phyloP scores from a whole-genome alignment of 2,797 vertebrate genomes.

The Euthynnus affinis region DNA sequence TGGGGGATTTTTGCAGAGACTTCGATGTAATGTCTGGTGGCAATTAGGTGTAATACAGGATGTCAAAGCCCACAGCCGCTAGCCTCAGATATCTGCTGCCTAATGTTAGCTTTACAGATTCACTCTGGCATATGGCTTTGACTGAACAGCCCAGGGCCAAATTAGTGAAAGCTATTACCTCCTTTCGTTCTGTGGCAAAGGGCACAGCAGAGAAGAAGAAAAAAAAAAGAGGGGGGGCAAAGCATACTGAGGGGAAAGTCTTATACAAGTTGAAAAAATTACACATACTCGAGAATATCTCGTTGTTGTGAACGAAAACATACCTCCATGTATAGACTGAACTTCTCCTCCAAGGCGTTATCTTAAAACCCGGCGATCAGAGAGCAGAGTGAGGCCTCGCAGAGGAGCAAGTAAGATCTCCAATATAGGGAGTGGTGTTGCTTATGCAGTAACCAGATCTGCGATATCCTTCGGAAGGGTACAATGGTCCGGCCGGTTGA shows the following conservation, averaged over 20 bases:
- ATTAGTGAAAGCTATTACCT: conserved; percentile 81
- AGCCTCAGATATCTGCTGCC: conserved; percentile 82
- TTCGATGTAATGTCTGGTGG: conserved; percentile 83
- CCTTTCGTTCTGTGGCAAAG: conserved; percentile 75
- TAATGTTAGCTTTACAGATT: conserved; percentile 86
- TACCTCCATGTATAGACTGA: conserved; percentile 4
- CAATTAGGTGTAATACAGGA: conserved; percentile 86
- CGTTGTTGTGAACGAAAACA: conserved; percentile 54
- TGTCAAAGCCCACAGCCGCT: conserved; percentile 81
- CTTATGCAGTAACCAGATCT: conserved; percentile 71
- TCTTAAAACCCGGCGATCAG: conserved; percentile 28
- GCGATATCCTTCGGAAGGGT: conserved; percentile 55
- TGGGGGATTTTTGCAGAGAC: conserved; percentile 71
- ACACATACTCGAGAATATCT: conserved; percentile 1
- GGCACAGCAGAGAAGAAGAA: conserved; percentile 45
- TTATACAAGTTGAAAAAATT: conserved; percentile 27
- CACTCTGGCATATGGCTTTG: conserved; percentile 82
- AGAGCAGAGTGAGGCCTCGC: conserved; percentile 27
- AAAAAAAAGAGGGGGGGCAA: neutral
- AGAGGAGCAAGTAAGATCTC: conserved; percentile 48
- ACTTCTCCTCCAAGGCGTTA: conserved; percentile 41
- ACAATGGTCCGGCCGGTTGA: conserved; percentile 36
- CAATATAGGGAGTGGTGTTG: conserved; percentile 55
- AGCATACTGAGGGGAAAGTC: conserved; percentile 17
- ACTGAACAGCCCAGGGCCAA: conserved; percentile 78